Conservation (phyloP, 2,113 vertebrate genomes). For the Miniopterus natalensis region DNA sequence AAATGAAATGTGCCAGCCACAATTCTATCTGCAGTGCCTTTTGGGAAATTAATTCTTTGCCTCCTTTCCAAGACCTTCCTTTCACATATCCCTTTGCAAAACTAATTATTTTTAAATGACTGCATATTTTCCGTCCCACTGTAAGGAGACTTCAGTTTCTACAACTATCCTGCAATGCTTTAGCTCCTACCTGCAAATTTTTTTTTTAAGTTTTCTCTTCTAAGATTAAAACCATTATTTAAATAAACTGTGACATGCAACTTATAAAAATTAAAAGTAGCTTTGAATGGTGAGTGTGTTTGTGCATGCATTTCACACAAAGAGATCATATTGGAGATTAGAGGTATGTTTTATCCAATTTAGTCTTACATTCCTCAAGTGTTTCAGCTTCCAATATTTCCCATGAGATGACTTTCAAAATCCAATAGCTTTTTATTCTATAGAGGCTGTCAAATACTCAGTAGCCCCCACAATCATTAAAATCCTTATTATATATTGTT, state of each 20-base stretch:
- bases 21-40: slow-evolving; percentile 71
- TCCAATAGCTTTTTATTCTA: slow-evolving; percentile 64
- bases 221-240: slow-evolving; percentile 51
- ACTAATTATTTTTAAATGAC: slow-evolving; percentile 77
- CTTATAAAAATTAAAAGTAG: slow-evolving; percentile 52
- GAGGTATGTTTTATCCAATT: slow-evolving; percentile 58
- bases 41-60: slow-evolving; percentile 76
- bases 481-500: slow-evolving; percentile 41
- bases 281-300: not conserved
- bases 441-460: slow-evolving; percentile 37
- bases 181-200: slow-evolving; percentile 36
- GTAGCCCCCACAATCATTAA: slow-evolving; percentile 46
- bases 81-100: slow-evolving; percentile 58
- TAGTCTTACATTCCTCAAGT: slow-evolving; percentile 52
- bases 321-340: slow-evolving; percentile 44
- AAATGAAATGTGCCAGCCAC: slow-evolving; percentile 62
- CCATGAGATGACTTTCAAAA: slow-evolving; percentile 60
- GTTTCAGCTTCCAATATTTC: slow-evolving; percentile 65
- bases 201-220: slow-evolving; percentile 52
- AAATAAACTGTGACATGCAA: slow-evolving; percentile 1
- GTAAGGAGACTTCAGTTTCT: slow-evolving; percentile 49
- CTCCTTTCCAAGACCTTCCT: slow-evolving; percentile 65
- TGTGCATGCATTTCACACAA: not conserved
- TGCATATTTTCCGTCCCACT: slow-evolving; percentile 53
- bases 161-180: not conserved